Percentiles rank a stretch among this genome's conserved stretches.
Evolutionary conservation across 2,888 invertebrate genomes (phyloP).

Genomic region (Allygus modestus): DNA sequence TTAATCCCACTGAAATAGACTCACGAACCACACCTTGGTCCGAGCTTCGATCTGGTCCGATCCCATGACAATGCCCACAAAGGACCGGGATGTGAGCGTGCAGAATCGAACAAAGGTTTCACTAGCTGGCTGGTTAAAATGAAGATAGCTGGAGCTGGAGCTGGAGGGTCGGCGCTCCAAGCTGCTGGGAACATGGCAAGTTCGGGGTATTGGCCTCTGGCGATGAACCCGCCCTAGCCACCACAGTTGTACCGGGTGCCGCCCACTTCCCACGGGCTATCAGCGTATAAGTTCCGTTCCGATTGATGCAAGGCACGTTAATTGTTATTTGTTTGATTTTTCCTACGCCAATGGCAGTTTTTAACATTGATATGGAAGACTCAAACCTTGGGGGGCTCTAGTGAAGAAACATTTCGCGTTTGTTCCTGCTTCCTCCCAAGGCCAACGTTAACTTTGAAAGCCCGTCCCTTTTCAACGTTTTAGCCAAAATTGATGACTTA

Average conservation of each 20-base stretch:
- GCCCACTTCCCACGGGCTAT: neutral
- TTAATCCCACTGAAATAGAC: no score
- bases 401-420: no score
- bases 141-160: no score
- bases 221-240: neutral
- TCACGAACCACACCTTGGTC: neutral
- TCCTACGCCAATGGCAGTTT: no score
- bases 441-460: no score
- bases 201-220: neutral
- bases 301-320: neutral
- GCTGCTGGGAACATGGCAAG: slow-evolving; percentile 19
- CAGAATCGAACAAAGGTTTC: slow-evolving; percentile 24
- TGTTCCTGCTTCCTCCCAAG: no score
- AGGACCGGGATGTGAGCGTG: slow-evolving; percentile 1
- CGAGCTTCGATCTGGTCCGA: neutral
- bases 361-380: no score
- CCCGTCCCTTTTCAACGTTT: no score
- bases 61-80: neutral
- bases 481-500: no score
- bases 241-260: neutral
- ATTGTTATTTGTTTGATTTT: no score
- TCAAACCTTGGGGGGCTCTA: no score
- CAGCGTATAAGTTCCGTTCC: neutral
- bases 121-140: no score
- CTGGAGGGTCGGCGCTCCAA: neutral